Evolutionary conservation across 2,888 invertebrate genomes (phyloP), one percentile per base, ranked within the genome.

Genomic region (Tethea ocularis): DNA sequence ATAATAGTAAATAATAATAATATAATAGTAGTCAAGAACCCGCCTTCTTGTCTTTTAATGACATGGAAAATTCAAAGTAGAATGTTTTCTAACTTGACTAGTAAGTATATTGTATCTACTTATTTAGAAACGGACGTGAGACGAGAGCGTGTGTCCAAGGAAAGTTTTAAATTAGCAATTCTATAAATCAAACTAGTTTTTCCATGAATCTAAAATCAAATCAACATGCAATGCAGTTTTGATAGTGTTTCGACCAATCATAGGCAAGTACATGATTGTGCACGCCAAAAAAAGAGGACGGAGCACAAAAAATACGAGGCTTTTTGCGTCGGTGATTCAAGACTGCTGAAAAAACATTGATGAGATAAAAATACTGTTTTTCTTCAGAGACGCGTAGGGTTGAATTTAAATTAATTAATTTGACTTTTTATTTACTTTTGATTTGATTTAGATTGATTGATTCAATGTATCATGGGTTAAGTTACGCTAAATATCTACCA

Each of bases 141-240:
- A 22, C 33, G 54, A 33, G 33, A 54, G 33, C 46, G 46, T 46
- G 46, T 46, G 22, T 20, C 11, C 33, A 15, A 36, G 20, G 54
- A 54, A 54, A 54, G 54, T 54, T 54, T 22, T 54, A 54, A 54
- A 54, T 33, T 54, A 54, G 54, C 33, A 54, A 54, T 36, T 54
- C 33, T 17, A 54, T 33, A 13, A 54, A 36, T 33, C 54, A 36
- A 54, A 54, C 54, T 54, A 22, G 54, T 54, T 54, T 52, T 54
- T 54, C 54, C 54, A 33, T 53, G 29, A 13, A 54, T 33, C 54
- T 36, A 20, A 54, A 54, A 54, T 54, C 33, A 54, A 54, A 54
- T 54, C 54, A 54, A 33, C 54, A 33, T 36, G 54, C 54, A 33
- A 54, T 54, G 54, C 33, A 54, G 22, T 33, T 54, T 54, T 54